Conservation (phyloP, 2,113 vertebrate genomes). For the Ceratotherium simum region DNA sequence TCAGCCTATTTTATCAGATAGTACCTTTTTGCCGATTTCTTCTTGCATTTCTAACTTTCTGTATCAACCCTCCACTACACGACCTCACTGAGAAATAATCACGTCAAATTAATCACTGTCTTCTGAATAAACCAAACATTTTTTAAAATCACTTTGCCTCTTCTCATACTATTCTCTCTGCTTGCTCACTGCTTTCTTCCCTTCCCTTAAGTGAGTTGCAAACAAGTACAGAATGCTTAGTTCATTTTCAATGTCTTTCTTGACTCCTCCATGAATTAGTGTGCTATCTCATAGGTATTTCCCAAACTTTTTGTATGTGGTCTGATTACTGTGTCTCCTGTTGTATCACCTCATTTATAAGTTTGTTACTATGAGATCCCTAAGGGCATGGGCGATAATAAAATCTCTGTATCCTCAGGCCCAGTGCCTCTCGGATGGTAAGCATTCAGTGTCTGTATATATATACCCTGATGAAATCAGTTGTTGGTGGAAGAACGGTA, state of each 20-base stretch:
- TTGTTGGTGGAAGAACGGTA: background rate
- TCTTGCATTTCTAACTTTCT: background rate
- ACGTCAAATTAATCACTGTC: background rate
- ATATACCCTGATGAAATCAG: fast-evolving
- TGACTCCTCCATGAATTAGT: background rate
- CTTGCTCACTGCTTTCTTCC: background rate
- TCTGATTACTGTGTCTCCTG: background rate
- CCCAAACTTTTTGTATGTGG: background rate
- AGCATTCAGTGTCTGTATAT: fast-evolving
- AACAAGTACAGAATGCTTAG: background rate
- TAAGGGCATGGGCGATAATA: too few relatives aligned
- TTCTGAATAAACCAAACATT: background rate
- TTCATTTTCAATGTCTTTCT: background rate
- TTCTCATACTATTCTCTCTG: background rate
- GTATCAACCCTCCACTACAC: background rate
- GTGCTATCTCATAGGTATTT: background rate
- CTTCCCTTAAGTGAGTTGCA: background rate
- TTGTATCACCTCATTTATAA: background rate
- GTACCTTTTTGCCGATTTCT: background rate
- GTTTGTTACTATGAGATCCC: background rate
- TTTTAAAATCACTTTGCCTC: background rate
- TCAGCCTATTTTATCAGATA: background rate
- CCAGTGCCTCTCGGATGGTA: background rate
- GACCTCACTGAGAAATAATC: background rate
- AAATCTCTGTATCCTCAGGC: too few relatives aligned